Evolutionary conservation across 2,113 vertebrate species (phyloP).

Genomic region (Sander lucioperca): DNA sequence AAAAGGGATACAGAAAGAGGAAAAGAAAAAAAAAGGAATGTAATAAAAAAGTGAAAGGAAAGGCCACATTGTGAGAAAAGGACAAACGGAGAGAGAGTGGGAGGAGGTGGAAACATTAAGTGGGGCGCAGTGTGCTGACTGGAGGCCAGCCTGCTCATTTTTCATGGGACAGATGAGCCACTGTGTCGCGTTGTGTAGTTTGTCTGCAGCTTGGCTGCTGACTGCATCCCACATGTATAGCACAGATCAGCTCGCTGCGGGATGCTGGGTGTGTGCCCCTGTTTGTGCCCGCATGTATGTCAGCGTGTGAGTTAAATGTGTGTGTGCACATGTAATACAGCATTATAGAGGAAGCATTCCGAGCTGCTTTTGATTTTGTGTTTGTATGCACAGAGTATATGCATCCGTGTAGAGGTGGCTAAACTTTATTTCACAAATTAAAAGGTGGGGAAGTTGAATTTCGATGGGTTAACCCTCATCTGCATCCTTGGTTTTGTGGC

Average conservation of each 20-base stretch:
- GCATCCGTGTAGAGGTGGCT: slow-evolving; percentile 34
- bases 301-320: slow-evolving; percentile 27
- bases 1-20: slow-evolving; percentile 1
- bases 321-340: slow-evolving; percentile 6
- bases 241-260: slow-evolving; percentile 67
- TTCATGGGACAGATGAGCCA: slow-evolving; percentile 81
- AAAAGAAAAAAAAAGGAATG: slow-evolving; percentile 17
- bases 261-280: slow-evolving; percentile 50
- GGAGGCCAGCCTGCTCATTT: slow-evolving; percentile 71
- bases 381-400: slow-evolving; percentile 8
- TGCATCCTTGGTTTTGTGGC: slow-evolving; percentile 56
- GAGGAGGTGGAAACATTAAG: slow-evolving; percentile 57
- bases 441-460: slow-evolving; percentile 71
- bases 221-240: slow-evolving; percentile 63
- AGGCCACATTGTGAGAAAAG: slow-evolving; percentile 57
- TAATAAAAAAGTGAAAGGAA: slow-evolving; percentile 35
- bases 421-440: slow-evolving; percentile 65
- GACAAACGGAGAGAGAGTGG: slow-evolving; percentile 43
- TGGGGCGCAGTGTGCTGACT: slow-evolving; percentile 57
- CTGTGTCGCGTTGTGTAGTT: slow-evolving; percentile 63
- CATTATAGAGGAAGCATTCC: background rate
- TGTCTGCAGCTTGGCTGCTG: slow-evolving; percentile 59
- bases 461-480: slow-evolving; percentile 70
- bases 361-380: background rate
- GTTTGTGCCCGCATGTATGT: slow-evolving; percentile 38